phyloP scores from a whole-genome alignment of 2,113 vertebrate genomes.

The Caretta caretta region DNA sequence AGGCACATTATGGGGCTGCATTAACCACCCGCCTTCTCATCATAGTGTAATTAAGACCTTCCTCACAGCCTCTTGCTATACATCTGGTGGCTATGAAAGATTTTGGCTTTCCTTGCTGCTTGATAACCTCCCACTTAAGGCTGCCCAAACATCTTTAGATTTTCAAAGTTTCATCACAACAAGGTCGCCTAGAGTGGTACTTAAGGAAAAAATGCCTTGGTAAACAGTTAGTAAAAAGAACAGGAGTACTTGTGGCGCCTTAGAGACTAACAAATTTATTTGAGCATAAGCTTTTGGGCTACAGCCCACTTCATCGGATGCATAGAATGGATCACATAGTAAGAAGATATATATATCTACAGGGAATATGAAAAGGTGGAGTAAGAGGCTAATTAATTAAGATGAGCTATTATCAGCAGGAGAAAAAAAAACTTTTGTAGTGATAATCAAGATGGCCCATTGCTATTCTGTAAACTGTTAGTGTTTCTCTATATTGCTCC shows the following conservation, averaged over 20 bases:
- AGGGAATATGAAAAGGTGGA: no score
- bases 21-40: not conserved
- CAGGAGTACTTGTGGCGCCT: no score
- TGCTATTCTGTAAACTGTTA: not conserved
- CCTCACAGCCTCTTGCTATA: not conserved
- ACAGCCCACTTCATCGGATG: no score
- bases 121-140: not conserved
- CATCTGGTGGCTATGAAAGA: not conserved
- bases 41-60: conserved; percentile 12
- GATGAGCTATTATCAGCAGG: no score
- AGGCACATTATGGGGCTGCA: not conserved
- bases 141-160: not conserved
- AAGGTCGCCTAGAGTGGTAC: not conserved
- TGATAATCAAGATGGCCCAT: no score
- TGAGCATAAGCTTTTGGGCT: no score
- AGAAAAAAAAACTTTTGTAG: no score
- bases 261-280: no score
- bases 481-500: not conserved
- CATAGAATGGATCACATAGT: no score
- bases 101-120: not conserved
- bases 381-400: no score
- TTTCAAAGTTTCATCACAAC: not conserved
- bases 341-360: no score
- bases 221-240: not conserved
- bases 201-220: not conserved